These are phyloP conservation scores for Psittacula derbiana DNA, from an alignment of 2,797 vertebrate species.

Conservation along the genomic window DNA sequence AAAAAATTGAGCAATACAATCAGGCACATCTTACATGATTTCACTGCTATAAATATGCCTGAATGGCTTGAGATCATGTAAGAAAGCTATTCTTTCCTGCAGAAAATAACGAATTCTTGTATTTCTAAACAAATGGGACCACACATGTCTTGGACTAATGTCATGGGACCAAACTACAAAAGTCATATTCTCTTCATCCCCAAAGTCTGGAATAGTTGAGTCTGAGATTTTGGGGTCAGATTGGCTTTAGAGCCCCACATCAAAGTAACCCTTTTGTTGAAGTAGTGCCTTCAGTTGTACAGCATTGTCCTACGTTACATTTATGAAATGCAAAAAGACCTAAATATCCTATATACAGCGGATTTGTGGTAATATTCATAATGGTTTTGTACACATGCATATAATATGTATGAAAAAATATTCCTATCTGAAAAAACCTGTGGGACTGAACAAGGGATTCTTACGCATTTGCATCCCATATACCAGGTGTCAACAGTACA, in stretches of 20 bases:
- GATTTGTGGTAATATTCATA: not conserved
- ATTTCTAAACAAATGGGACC: conserved; percentile 38
- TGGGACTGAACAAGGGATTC: not conserved
- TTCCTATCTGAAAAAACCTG: not conserved
- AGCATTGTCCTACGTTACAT: not conserved
- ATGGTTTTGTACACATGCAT: not conserved
- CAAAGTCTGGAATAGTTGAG: not conserved
- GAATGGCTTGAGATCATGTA: conserved; percentile 1
- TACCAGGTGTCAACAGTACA: not conserved
- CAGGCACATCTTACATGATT: not conserved
- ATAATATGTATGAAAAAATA: not conserved
- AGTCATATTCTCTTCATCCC: not conserved
- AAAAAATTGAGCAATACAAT: not conserved
- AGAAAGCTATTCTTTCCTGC: conserved; percentile 19
- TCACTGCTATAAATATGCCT: conserved; percentile 7
- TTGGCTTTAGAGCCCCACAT: not conserved
- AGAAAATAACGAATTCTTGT: not conserved
- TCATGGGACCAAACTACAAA: conserved; percentile 1
- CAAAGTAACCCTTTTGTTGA: not conserved
- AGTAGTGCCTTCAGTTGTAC: not conserved
- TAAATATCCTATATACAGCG: not conserved
- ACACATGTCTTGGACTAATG: not conserved
- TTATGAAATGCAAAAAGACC: not conserved
- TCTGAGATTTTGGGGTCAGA: not conserved
- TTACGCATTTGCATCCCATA: not conserved